A percentile compares a stretch with the other conserved stretches of the same genome.
phyloP scores from a whole-genome alignment of 2,113 vertebrate species.

The Oxyruncus cristatus region DNA sequence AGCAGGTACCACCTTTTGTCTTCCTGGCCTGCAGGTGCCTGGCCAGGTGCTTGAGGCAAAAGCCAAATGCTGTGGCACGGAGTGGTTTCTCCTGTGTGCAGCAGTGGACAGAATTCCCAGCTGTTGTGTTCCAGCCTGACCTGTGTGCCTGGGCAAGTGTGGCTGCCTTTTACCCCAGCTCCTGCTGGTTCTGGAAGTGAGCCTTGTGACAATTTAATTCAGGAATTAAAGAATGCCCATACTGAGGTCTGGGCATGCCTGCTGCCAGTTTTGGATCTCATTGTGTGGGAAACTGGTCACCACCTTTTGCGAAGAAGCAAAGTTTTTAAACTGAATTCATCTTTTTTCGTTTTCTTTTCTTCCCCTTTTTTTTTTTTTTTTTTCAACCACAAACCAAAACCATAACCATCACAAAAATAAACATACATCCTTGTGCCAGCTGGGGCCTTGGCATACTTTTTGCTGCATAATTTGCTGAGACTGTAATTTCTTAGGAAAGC shows the following conservation, averaged over 20 bases:
- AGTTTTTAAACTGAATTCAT: background rate
- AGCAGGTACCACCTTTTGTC: background rate
- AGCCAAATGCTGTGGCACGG: accelerated
- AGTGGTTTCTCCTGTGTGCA: background rate
- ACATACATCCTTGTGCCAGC: background rate
- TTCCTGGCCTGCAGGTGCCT: background rate
- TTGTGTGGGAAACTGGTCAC: background rate
- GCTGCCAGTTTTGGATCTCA: background rate
- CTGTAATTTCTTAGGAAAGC: background rate
- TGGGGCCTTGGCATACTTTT: background rate
- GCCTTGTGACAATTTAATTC: background rate
- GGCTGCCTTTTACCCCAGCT: background rate
- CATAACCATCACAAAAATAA: background rate
- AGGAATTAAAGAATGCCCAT: background rate
- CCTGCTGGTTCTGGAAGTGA: background rate
- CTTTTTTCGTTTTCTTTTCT: no score
- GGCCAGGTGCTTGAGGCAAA: background rate
- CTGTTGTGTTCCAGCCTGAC: background rate
- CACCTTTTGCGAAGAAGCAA: background rate
- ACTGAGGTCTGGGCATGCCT: background rate
- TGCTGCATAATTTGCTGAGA: background rate
- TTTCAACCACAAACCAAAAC: background rate
- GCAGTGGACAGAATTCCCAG: background rate
- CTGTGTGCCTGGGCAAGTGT: background rate
- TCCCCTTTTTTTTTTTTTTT: background rate